Base-by-base conservation (phyloP, 2,888 invertebrate species). In the Augiades crinisus region DNA sequence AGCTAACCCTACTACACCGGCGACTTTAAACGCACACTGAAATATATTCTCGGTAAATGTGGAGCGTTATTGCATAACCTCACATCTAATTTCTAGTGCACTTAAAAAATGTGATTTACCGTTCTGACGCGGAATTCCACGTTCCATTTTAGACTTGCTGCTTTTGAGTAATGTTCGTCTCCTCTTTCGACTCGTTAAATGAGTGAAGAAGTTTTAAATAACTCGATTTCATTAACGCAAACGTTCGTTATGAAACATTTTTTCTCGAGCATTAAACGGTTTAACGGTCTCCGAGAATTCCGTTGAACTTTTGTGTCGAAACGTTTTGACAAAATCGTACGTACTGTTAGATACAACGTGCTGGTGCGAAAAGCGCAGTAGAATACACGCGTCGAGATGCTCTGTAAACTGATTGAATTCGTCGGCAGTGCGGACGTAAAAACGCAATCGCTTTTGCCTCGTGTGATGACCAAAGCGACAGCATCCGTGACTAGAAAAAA, bases 401-500 rank as follows among this genome's bases (percentile, higher is more conserved):
- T 58, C 43, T 55, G 59, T 53, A 45, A 52, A 40, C 33, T 38
- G 60, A 63, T 62, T 62, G 56, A 61, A 65, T 65, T 62, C 55
- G 47, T 59, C 53, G 59, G 51, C 34, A 22, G 38, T 31, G 51
- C 46, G 58, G 52, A 54, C 56, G 59, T 59, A 59, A 63, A 63
- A 65, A 65, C 60, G 54, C 51, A 58, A 56, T 58, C 50, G 57
- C 56, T 47, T 53, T 43, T 41, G 41, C 45, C 43, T 55, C 55
- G 55, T 57, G 55, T 57, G 62, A 59, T 59, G 60, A 60, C 57
- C 64, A 59, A 61, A 62, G 58, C 61, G 60, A 65, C 64, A 67
- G 63, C 65, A 65, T 70, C 66, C 65, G 67, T 65, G 65, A 63
- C 62, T 59, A 60, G 63, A 63, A 66, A 70, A 75, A 78, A 71